These are phyloP conservation scores for Teleiodes luculella DNA, from an alignment of 2,888 invertebrate genomes.

Conservation along the genomic window DNA sequence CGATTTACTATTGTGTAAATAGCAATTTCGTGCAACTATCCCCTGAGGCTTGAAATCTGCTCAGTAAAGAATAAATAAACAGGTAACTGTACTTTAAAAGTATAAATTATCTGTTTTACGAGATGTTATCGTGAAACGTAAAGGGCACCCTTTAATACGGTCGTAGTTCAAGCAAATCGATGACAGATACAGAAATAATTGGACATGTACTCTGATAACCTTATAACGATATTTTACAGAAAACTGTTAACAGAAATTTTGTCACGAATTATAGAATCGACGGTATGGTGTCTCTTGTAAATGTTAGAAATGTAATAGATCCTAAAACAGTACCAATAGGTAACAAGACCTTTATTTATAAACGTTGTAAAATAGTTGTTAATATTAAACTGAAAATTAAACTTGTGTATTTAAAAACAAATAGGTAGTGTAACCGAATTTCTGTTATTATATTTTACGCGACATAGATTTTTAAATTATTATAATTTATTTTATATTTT, in stretches of 20 bases:
- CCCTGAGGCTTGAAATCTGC: conserved; percentile 8
- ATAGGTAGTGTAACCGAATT: no score
- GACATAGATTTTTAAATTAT: no score
- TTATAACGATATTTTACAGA: conserved; percentile 5
- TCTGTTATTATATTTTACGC: no score
- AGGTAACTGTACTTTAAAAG: conserved; percentile 9
- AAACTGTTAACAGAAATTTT: conserved; percentile 9
- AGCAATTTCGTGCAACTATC: conserved; percentile 10
- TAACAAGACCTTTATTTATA: no score
- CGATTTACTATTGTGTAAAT: conserved; percentile 8
- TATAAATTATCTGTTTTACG: conserved; percentile 8
- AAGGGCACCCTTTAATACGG: conserved; percentile 25
- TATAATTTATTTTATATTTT: no score
- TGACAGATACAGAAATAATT: conserved; percentile 31
- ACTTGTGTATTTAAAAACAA: no score
- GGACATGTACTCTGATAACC: conserved; percentile 19
- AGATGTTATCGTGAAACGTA: conserved; percentile 14
- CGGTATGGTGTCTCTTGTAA: not conserved
- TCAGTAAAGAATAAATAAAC: conserved; percentile 6
- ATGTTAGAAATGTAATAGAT: not conserved
- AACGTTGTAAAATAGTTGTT: no score
- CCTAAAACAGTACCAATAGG: not conserved
- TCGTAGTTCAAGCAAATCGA: conserved; percentile 26
- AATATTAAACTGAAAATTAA: no score
- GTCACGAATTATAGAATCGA: conserved; percentile 4